These are phyloP conservation scores for Dicentrarchus labrax DNA, from an alignment of 2,113 vertebrate genomes.

Conservation along the genomic window DNA sequence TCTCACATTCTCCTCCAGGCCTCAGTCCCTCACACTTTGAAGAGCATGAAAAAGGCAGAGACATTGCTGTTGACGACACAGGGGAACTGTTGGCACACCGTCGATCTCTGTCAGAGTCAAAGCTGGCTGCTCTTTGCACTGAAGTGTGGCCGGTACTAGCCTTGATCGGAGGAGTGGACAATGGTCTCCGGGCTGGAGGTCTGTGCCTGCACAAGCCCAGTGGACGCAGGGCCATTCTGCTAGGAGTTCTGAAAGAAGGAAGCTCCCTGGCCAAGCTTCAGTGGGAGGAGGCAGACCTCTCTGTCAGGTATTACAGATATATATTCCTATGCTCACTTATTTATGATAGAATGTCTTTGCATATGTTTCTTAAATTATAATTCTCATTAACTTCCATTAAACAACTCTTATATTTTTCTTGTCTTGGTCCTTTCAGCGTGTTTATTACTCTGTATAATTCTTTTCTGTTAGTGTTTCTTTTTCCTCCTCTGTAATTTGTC, in stretches of 20 bases:
- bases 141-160: slow-evolving; percentile 88
- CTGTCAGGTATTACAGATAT: slow-evolving; percentile 81
- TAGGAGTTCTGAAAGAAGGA: slow-evolving; percentile 86
- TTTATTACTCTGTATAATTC: slow-evolving; percentile 53
- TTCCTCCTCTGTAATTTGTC: slow-evolving; percentile 57
- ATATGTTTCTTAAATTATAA: slow-evolving; percentile 4
- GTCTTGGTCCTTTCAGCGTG: slow-evolving; percentile 61
- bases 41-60: slow-evolving; percentile 50
- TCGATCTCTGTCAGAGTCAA: slow-evolving; percentile 78
- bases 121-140: slow-evolving; percentile 81
- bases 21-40: slow-evolving; percentile 48
- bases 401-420: slow-evolving; percentile 62
- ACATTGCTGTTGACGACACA: slow-evolving; percentile 29
- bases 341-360: slow-evolving; percentile 5
- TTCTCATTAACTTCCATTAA: slow-evolving; percentile 61
- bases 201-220: slow-evolving; percentile 84
- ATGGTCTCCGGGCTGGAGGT: slow-evolving; percentile 85
- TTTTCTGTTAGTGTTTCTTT: slow-evolving; percentile 63
- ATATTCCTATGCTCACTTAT: neutral
- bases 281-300: slow-evolving; percentile 87
- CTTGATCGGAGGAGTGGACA: slow-evolving; percentile 86
- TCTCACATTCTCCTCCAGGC: slow-evolving; percentile 28
- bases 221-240: slow-evolving; percentile 82
- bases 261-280: slow-evolving; percentile 86
- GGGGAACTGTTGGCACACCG: slow-evolving; percentile 59